Conservation (phyloP, 1,140 invertebrate genomes). For the Drosophila neocordata region DNA sequence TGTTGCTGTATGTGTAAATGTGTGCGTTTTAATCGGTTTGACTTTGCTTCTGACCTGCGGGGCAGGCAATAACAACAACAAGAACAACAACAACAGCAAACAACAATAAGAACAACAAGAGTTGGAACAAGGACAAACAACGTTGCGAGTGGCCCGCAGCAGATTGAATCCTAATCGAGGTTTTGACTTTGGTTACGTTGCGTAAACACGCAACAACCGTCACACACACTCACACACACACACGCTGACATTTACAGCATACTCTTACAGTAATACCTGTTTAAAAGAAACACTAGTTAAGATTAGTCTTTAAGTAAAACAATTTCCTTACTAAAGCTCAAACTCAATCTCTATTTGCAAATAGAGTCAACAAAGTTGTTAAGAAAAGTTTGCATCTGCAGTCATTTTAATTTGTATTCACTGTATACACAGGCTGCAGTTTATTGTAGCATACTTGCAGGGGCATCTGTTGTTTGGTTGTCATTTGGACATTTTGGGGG, state of each 20-base stretch:
- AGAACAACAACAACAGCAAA: not conserved
- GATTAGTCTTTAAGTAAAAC: not conserved
- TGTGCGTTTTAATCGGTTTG: conserved; percentile 75
- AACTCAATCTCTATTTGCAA: too few relatives aligned
- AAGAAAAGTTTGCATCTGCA: too few relatives aligned
- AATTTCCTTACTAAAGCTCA: too few relatives aligned
- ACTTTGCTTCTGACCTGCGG: conserved; percentile 73
- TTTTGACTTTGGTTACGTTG: conserved; percentile 81
- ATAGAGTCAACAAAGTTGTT: too few relatives aligned
- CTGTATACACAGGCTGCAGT: conserved; percentile 45
- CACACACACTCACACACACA: conserved; percentile 31
- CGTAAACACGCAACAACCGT: conserved; percentile 77
- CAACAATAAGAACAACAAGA: not conserved
- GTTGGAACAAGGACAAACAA: conserved; percentile 59
- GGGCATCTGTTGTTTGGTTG: conserved; percentile 60
- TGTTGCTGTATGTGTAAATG: conserved; percentile 33
- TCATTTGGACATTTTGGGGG: conserved; percentile 43
- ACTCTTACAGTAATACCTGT: conserved; percentile 18
- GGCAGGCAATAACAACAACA: conserved; percentile 23
- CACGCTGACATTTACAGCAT: conserved; percentile 19
- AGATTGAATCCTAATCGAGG: conserved; percentile 81
- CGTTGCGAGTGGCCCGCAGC: conserved; percentile 63
- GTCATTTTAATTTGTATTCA: not conserved
- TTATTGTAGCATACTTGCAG: conserved; percentile 74
- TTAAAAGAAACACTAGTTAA: not conserved